Evolutionary conservation across 2,888 invertebrate species (phyloP), one percentile per base, ranked within the genome.

Genomic region (Callyntrura guangdongensis): DNA sequence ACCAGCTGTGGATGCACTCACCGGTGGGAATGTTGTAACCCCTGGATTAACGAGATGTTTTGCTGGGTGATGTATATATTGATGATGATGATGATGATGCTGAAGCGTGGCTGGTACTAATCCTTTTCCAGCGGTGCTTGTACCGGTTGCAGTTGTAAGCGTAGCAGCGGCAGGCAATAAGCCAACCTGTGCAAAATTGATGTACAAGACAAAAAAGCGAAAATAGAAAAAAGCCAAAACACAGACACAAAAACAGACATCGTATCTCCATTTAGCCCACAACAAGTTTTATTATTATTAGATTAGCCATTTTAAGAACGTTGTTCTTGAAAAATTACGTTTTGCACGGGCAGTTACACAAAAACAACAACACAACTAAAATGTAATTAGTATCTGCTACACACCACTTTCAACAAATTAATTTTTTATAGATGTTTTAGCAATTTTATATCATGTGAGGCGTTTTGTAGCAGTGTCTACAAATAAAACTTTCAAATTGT

Each of bases 111-210:
- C 12, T n/a, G 77, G 49, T 47, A 59, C 27, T 17, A 81, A 49
- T 79, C 79, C 88, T n/a, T 88, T 88, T 61, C 87, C 88, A 67
- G 79, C 49, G 45, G 89, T 84, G 84, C 79, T 79, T 56, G 79
- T 79, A 27, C 53, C 79, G n/a, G 79, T 59, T 14, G 91, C 61
- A 85, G 87, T 72, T 14, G 88, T 36, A 91, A 89, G 83, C 86
- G 91, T 61, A 84, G 89, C 74, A 84, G 90, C 89, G 72, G 89
- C 81, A 83, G 88, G 91, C 53, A 91, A 89, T 86, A 90, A 88
- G 91, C 92, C 92, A 89, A 92, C 91, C 92, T 92, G 91, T 89
- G 89, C 84, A 84, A 77, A 59, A 64, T 88, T 45, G n/a, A 72
- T 82, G 49, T 86, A 79, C 56, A 56, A 90, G 79, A 86, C 47